phyloP scores from a whole-genome alignment of 2,888 invertebrate genomes.

The Troglohyphantes excavatus region DNA sequence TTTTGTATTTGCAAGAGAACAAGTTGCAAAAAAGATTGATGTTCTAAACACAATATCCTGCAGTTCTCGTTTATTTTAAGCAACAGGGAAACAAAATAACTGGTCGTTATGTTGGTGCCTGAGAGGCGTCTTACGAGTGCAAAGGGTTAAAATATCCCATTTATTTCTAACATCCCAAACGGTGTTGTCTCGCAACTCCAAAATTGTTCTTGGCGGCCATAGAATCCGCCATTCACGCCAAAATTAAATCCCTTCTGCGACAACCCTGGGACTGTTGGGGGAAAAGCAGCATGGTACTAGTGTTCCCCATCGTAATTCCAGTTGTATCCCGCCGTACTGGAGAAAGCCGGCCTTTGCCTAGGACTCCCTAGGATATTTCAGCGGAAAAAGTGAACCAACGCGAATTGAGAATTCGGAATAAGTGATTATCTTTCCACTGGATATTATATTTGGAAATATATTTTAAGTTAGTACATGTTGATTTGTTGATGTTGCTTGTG shows the following conservation, averaged over 20 bases:
- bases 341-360: conserved; percentile 5
- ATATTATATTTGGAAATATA: no score
- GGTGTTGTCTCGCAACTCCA: no score
- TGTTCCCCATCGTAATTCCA: conserved; percentile 71
- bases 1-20: no score
- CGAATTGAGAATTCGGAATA: not conserved
- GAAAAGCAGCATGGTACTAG: conserved; percentile 76
- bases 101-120: no score
- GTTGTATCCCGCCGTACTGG: conserved; percentile 39
- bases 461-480: not conserved
- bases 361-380: not conserved
- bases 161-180: no score
- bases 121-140: no score
- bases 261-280: conserved; percentile 71
- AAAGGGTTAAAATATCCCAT: no score
- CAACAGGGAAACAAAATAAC: no score
- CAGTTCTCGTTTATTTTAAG: no score
- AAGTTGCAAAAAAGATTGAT: no score
- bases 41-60: no score
- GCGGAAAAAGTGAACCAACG: not conserved
- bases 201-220: conserved; percentile 35
- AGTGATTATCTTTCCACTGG: not conserved
- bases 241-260: conserved; percentile 35
- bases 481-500: not conserved
- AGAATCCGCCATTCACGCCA: conserved; percentile 28